Conservation (phyloP, 35 echinoderm and acorn worm species). For the Diadema setosum region DNA sequence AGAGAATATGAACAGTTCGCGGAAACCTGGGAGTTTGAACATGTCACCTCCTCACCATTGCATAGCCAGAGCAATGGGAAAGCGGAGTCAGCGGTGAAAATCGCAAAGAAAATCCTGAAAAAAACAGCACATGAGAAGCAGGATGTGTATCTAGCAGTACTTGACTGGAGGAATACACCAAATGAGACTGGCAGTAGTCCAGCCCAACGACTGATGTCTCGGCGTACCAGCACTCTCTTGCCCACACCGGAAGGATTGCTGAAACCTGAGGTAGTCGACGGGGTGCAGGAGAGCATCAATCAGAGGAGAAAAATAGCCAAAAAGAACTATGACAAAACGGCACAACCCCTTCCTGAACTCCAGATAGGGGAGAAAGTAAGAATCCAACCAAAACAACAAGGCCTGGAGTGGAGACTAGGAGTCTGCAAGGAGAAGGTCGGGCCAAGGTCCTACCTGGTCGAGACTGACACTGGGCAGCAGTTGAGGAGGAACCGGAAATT, state of each 20-base stretch:
- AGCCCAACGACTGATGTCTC: conserved; percentile 54
- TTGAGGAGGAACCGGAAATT: conserved; percentile 30
- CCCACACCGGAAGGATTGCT: conserved; percentile 52
- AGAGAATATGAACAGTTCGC: conserved; percentile 9
- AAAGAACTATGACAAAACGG: conserved; percentile 5
- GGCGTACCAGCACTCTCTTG: conserved; percentile 36
- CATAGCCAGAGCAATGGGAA: conserved; percentile 68
- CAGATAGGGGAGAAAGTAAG: conserved; percentile 45
- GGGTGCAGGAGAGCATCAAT: conserved; percentile 14
- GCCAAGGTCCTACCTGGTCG: conserved; percentile 33
- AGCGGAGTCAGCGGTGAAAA: conserved; percentile 52
- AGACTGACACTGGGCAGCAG: conserved; percentile 22
- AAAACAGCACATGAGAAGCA: not conserved
- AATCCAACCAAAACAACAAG: conserved; percentile 39
- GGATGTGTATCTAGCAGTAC: conserved; percentile 33
- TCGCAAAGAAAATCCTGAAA: conserved; percentile 40
- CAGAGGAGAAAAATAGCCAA: conserved; percentile 40
- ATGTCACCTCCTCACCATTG: conserved; percentile 9
- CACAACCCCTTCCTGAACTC: conserved; percentile 38
- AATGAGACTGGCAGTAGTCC: conserved; percentile 13
- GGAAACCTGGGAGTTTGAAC: conserved; percentile 10
- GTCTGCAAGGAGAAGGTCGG: conserved; percentile 14
- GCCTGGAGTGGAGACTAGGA: not conserved
- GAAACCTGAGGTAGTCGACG: conserved; percentile 8
- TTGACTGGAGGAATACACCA: conserved; percentile 72